Percentiles rank a stretch among this genome's conserved stretches.
These are phyloP conservation scores for Athripsodes cinereus DNA, from an alignment of 2,888 invertebrate genomes.

Conservation along the genomic window DNA sequence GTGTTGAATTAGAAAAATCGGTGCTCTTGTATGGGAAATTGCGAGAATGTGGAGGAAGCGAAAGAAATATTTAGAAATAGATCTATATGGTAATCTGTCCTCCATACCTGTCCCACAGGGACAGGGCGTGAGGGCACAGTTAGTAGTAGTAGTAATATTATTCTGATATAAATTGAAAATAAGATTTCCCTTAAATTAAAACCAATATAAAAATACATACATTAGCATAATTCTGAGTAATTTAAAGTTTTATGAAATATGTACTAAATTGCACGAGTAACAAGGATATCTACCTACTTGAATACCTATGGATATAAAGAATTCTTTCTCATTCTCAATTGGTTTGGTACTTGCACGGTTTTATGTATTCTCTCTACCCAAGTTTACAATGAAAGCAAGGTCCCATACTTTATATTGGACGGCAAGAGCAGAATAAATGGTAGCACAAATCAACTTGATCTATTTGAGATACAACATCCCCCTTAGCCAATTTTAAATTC, in stretches of 20 bases:
- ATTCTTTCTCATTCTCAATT: too few relatives aligned
- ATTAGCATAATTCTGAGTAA: too few relatives aligned
- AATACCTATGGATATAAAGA: too few relatives aligned
- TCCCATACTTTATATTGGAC: too few relatives aligned
- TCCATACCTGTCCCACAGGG: background rate
- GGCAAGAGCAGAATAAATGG: background rate
- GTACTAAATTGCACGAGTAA: too few relatives aligned
- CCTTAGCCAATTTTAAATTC: slow-evolving; percentile 19
- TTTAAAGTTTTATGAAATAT: too few relatives aligned
- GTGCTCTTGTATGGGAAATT: background rate
- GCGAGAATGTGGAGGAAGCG: background rate
- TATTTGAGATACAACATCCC: slow-evolving; percentile 19
- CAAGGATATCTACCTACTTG: too few relatives aligned
- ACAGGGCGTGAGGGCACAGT: background rate
- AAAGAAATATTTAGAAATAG: background rate
- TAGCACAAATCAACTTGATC: slow-evolving; percentile 22
- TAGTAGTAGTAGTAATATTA: too few relatives aligned
- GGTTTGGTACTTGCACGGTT: background rate
- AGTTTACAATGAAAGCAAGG: too few relatives aligned
- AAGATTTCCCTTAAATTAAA: too few relatives aligned
- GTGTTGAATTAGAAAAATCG: background rate
- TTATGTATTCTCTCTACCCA: background rate
- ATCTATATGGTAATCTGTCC: background rate
- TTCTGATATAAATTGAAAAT: too few relatives aligned
- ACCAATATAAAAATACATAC: too few relatives aligned